Percentiles rank a stretch among this genome's conserved stretches.
Evolutionary conservation across 1,140 invertebrate species (phyloP).

Genomic region (Epicauta chinensis): DNA sequence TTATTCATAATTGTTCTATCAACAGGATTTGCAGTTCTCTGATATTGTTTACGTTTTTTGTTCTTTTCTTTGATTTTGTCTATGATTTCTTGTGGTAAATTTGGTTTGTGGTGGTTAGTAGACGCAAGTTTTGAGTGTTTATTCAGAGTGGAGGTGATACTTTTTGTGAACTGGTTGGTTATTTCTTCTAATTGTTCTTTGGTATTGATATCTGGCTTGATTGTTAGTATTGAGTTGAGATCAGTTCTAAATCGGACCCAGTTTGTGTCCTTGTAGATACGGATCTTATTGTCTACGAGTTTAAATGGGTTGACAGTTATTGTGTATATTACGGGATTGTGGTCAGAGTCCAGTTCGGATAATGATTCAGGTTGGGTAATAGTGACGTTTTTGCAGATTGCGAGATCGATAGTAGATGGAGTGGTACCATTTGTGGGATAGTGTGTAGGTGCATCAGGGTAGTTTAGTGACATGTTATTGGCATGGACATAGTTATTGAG

Average conservation of each 20-base stretch:
- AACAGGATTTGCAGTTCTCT: background rate
- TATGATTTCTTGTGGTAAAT: slow-evolving; percentile 1
- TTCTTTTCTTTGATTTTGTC: slow-evolving; percentile 8
- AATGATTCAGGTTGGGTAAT: background rate
- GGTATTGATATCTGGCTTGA: slow-evolving; percentile 5
- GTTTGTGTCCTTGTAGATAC: slow-evolving; percentile 5
- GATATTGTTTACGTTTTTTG: slow-evolving; percentile 3
- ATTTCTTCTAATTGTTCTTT: background rate
- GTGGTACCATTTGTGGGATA: background rate
- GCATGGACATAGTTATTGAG: background rate
- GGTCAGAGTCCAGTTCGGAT: slow-evolving; percentile 4
- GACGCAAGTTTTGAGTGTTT: background rate
- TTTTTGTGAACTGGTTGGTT: background rate
- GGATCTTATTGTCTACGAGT: background rate
- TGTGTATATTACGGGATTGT: background rate
- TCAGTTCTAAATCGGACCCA: slow-evolving; percentile 7
- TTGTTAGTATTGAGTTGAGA: background rate
- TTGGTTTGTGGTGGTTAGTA: background rate
- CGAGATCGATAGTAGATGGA: no score
- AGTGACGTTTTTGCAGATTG: background rate
- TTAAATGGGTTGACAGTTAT: background rate
- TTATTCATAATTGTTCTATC: background rate
- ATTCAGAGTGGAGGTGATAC: background rate
- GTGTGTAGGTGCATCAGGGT: background rate
- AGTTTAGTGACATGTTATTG: background rate